Percentiles rank a stretch among this genome's conserved stretches.
Evolutionary conservation across 2,113 vertebrate genomes (phyloP).

Genomic region (Eubucco bourcierii): DNA sequence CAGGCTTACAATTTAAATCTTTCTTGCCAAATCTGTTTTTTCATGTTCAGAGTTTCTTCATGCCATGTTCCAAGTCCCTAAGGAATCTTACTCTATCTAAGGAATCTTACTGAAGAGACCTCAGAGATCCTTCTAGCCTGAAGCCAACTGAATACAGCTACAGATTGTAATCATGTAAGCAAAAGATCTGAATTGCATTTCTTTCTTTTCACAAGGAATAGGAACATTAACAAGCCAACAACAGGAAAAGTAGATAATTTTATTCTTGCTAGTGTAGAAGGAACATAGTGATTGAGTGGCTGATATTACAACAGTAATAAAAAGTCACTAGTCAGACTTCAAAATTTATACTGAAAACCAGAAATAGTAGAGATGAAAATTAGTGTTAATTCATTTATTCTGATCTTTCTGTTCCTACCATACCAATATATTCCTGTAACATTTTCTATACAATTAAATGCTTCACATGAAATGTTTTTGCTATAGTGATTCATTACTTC

Average conservation of each 20-base stretch:
- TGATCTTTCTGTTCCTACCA: conserved; percentile 13
- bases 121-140: no score
- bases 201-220: conserved; percentile 38
- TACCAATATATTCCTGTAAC: not conserved
- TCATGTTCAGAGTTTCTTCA: conserved; percentile 10
- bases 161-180: not conserved
- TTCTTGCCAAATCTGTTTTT: conserved; percentile 38
- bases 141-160: conserved; percentile 11
- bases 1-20: conserved; percentile 33
- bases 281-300: not conserved
- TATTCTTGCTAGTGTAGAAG: not conserved
- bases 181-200: not conserved
- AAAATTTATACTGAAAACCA: not conserved
- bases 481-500: not conserved
- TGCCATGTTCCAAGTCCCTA: conserved; percentile 27
- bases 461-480: not conserved
- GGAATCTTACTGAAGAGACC: no score
- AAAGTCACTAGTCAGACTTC: conserved; percentile 9
- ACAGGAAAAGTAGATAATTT: conserved; percentile 18
- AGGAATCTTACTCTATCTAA: conserved; percentile 24
- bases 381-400: not conserved
- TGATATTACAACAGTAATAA: not conserved
- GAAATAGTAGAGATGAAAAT: conserved; percentile 31
- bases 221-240: conserved; percentile 18
- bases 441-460: not conserved